phyloP scores from a whole-genome alignment of 2,113 vertebrate genomes.

The Chloroceryle aenea region DNA sequence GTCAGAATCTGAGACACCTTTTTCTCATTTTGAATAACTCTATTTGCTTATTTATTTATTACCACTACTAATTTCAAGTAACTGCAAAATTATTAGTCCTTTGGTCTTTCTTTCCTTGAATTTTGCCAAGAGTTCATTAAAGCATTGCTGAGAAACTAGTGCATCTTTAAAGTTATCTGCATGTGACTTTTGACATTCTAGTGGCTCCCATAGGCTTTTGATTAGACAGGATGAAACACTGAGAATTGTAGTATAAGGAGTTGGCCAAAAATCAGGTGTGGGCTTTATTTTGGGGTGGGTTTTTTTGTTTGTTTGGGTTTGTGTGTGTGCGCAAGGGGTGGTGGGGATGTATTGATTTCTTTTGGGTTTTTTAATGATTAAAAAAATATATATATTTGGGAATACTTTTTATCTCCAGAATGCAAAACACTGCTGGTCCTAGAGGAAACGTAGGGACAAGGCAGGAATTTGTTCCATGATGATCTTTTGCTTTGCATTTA shows the following conservation, averaged over 20 bases:
- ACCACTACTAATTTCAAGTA: not conserved
- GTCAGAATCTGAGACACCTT: not conserved
- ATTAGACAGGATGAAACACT: not conserved
- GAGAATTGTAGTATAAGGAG: not conserved
- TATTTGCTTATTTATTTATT: slow-evolving; percentile 43
- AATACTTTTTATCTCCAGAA: not conserved
- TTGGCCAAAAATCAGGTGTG: not conserved
- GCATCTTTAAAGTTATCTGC: not conserved
- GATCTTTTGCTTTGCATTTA: not conserved
- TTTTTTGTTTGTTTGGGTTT: no score
- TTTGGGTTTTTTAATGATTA: not conserved
- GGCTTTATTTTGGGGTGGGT: no score
- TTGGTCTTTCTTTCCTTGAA: not conserved
- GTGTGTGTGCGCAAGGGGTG: no score
- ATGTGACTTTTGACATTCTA: not conserved
- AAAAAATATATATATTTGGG: not conserved
- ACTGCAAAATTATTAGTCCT: not conserved
- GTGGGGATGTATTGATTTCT: no score
- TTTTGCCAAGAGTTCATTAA: not conserved
- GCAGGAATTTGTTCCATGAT: not conserved
- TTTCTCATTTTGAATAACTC: not conserved
- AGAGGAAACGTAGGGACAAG: not conserved
- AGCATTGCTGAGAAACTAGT: not conserved
- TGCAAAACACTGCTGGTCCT: not conserved
- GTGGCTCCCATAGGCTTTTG: not conserved